Base-by-base conservation (phyloP, 2,113 vertebrate species). In the Vidua macroura region DNA sequence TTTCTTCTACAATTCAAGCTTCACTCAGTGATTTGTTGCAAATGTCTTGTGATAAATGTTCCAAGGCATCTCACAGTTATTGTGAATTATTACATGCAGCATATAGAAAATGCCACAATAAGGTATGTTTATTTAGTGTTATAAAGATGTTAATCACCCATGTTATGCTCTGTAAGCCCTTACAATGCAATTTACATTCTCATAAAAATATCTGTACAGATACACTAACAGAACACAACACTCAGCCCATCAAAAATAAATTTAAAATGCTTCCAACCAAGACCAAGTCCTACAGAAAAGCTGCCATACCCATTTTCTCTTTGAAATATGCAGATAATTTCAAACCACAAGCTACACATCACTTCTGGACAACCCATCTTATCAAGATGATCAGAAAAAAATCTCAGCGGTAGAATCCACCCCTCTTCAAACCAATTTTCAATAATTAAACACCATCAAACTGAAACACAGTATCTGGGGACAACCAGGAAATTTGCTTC, bases 91-190 rank as follows among this genome's bases (percentile, higher is more conserved):
- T 90, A 75, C 14, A 95, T 46, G 56, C 72, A 88, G 64, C 79
- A 72, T 13, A 78, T 56, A 94, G 90, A 92, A 96, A 96, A 86
- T 67, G 64, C 87, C 92, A 94, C 72, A 90, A 92, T 80, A 86
- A 84, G 60, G 64, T 93, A 88, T 95, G 92, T 95, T 96, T 97
- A 94, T 95, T 96, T 96, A 96, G 94, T 81, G 76, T 81, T 90
- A 95, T 93, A 88, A 95, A 97, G 93, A 95, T 86, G 92, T 95
- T 96, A 93, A 97, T 94, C 96, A 93, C 83, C 92, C 92, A 58
- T 79, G 83, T 73, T 90, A 94, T 62, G 93, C 88, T 97, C 83
- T 52, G 73, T 74, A 95, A 88, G 86, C 69, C 77, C 83, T 94
- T 78, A 90, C 90, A 93, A 83, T 56, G 87, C 64, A 86, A 92